Percentiles rank a stretch among this genome's conserved stretches.
These are phyloP conservation scores for Elgonia sp. DNA, from an alignment of 2,888 invertebrate species.

Conservation along the genomic window DNA sequence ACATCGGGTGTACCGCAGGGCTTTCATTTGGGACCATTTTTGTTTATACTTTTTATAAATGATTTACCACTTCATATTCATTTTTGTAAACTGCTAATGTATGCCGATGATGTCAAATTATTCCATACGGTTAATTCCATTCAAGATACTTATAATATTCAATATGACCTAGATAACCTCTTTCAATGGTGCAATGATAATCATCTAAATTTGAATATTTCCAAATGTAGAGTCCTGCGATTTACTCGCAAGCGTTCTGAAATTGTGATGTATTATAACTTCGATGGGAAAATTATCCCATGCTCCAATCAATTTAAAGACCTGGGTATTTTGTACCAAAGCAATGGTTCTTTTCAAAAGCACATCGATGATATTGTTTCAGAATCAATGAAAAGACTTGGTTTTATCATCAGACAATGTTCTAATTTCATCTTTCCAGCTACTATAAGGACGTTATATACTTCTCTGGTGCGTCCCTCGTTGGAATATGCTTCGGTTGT, in stretches of 20 bases:
- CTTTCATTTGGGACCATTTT: slow-evolving; percentile 27
- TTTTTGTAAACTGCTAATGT: slow-evolving; percentile 13
- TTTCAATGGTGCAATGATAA: background rate
- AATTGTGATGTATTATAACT: background rate
- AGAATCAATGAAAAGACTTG: background rate
- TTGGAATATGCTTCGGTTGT: slow-evolving; percentile 30
- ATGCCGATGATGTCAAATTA: slow-evolving; percentile 37
- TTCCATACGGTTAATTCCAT: slow-evolving; percentile 1
- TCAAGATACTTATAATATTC: background rate
- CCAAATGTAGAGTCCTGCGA: no score
- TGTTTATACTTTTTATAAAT: slow-evolving; percentile 47
- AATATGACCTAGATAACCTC: slow-evolving; percentile 21
- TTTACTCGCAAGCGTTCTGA: background rate
- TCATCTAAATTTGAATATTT: slow-evolving; percentile 2
- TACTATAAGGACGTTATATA: background rate
- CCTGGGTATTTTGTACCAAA: background rate
- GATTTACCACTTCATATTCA: background rate
- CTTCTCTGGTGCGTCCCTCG: slow-evolving; percentile 10
- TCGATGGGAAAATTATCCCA: background rate
- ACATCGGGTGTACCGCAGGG: slow-evolving; percentile 54
- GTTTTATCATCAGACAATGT: background rate
- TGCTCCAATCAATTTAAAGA: background rate
- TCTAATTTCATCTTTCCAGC: background rate
- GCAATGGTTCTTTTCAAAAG: no score
- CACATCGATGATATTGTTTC: no score